phyloP scores from a whole-genome alignment of 2,888 invertebrate species.

The Harpagoxenus sublaevis region DNA sequence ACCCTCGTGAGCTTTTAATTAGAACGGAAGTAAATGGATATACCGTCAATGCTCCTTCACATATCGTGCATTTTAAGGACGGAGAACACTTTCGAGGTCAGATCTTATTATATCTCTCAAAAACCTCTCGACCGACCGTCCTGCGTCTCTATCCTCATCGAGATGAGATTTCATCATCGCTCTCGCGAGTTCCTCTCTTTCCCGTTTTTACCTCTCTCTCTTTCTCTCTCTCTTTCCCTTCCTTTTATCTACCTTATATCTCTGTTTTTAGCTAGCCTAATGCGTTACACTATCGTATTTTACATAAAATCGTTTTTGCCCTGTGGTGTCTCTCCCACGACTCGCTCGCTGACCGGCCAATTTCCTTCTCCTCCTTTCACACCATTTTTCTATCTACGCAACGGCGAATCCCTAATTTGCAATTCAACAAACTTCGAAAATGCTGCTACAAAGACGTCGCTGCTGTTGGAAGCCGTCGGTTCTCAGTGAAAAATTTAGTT shows the following conservation, averaged over 20 bases:
- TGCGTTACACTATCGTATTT: constrained; percentile 73
- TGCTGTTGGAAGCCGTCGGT: neutral
- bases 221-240: constrained; percentile 29
- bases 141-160: constrained; percentile 45
- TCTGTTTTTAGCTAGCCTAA: constrained; percentile 75
- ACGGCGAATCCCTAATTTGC: neutral
- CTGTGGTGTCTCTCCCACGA: constrained; percentile 62
- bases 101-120: constrained; percentile 46
- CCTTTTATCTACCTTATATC: constrained; percentile 71
- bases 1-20: constrained; percentile 23
- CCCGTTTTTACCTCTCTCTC: constrained; percentile 20
- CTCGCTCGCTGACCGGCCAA: constrained; percentile 27
- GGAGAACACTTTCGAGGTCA: constrained; percentile 25
- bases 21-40: constrained; percentile 12
- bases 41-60: neutral
- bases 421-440: neutral
- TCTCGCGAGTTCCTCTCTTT: constrained; percentile 4
- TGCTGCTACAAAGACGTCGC: neutral
- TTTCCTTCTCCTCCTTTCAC: constrained; percentile 24
- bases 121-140: constrained; percentile 59
- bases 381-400: constrained; percentile 20
- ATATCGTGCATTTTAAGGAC: neutral
- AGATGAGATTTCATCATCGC: constrained; percentile 55
- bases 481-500: neutral
- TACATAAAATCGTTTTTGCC: constrained; percentile 74